Base-by-base conservation (phyloP, 2,888 invertebrate genomes). In the Platycheirus albimanus region DNA sequence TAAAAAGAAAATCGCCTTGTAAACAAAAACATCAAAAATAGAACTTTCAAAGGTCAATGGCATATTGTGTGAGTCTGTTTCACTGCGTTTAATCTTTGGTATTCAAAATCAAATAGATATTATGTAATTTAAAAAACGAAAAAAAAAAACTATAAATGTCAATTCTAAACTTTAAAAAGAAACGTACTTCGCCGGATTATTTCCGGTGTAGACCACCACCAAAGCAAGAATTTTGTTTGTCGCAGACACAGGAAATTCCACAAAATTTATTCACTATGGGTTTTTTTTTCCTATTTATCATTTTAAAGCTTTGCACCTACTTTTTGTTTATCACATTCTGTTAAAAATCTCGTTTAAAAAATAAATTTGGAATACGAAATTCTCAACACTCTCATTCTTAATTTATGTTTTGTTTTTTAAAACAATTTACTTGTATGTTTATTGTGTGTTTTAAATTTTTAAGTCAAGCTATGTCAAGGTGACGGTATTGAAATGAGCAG, bases 381-480 rank as follows among this genome's bases (percentile, higher is more conserved):
- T 41, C 13, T 13, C n/a, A 41, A 36, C 8, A 36, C 10, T 36
- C 36, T 41, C 24, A 24, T 24, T 24, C 3, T 24, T 24, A 33
- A 70, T 75, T 51, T 75, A 75, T 63, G 74, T 70, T 75, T 69
- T 63, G 28, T 72, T 61, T 45, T 4, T 67, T 69, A 64, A 75
- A 61, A 70, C 58, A 43, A 24, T 69, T 75, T 70, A 75, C 36
- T 30, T 63, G 15, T 52, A 7, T 51, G 41, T 17, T 36, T 64
- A 28, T 66, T 67, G 49, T 64, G 13, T 61, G 28, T 43, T 61
- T 61, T 49, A 38, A 41, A 17, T 63, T 49, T 43, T 51, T 45
- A 17, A n/a, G n/a, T n/a, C n/a, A 74, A 70, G 80, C 63, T 75
- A 75, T 80, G 80, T 70, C 80, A 80, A 80, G 80, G 80, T 75